These are phyloP conservation scores for Volucella inanis DNA, from an alignment of 2,888 invertebrate species.

Conservation along the genomic window DNA sequence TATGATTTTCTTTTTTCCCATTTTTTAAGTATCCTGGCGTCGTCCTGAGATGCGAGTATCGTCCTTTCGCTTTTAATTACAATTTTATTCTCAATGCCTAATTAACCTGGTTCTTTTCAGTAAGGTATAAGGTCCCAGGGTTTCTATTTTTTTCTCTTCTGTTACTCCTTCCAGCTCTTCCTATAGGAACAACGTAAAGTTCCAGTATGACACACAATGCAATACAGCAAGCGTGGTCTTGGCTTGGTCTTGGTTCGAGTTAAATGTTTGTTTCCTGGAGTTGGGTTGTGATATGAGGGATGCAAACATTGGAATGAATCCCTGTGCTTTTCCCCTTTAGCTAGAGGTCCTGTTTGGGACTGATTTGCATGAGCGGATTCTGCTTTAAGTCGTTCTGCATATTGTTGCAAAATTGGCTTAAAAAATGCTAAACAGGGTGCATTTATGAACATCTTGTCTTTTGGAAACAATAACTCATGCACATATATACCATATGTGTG, in stretches of 20 bases:
- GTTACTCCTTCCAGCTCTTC: conserved; percentile 1
- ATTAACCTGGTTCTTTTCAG: conserved; percentile 72
- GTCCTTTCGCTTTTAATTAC: conserved; percentile 72
- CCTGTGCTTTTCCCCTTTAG: conserved; percentile 19
- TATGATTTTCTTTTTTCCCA: conserved; percentile 51
- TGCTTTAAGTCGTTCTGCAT: background rate
- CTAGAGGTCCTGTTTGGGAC: background rate
- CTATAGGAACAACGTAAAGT: conserved; percentile 26
- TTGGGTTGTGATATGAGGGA: conserved; percentile 25
- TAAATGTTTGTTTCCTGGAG: conserved; percentile 46
- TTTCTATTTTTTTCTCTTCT: background rate
- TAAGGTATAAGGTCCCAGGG: conserved; percentile 59
- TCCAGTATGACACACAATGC: conserved; percentile 31
- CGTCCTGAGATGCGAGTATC: conserved; percentile 58
- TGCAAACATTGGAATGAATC: conserved; percentile 37
- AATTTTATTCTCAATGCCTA: conserved; percentile 73
- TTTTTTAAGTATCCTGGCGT: conserved; percentile 34
- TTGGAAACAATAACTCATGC: too few relatives aligned
- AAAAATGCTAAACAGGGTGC: too few relatives aligned
- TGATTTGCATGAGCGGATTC: background rate
- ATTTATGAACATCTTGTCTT: too few relatives aligned
- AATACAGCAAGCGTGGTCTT: conserved; percentile 45
- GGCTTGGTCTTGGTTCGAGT: too few relatives aligned
- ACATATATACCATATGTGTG: too few relatives aligned
- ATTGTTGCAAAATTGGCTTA: too few relatives aligned